Base-by-base conservation (phyloP, 2,888 invertebrate genomes). In the Podabrus alpinus region DNA sequence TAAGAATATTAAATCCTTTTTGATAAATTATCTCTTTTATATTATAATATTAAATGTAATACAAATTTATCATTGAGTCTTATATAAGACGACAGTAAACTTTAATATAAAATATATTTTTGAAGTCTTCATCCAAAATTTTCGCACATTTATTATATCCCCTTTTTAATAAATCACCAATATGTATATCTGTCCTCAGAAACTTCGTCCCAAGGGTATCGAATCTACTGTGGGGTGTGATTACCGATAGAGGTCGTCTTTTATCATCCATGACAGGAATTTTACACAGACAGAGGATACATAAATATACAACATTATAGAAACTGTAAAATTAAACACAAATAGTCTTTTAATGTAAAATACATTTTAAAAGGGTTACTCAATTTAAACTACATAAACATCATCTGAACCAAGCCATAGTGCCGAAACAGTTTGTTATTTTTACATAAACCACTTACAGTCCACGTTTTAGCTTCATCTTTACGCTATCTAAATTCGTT, bases 401-500 rank as follows among this genome's bases (percentile, higher is more conserved):
- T 21, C n/a, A 64, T 25, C 60, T 60, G 71, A 71, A 62, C 72
- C 62, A 15, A 61, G 16, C 10, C 17, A 9, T 24, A 59, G 68
- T 61, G 25, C 67, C 29, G 68, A 72, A 67, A 60, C 68, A 72
- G 72, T 68, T 72, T 72, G 19, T 29, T 45, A 66, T 71, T 68
- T 68, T 68, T 72, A 68, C 29, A 66, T 59, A 67, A 68, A 62
- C 72, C 72, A 59, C 62, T 72, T 69, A 75, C 72, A 69, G 66
- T 69, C 66, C 60, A 69, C 66, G 69, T 66, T 74, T 68, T 72
- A 75, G 72, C 64, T 66, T 66, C 75, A 72, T 75, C 75, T 72
- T 75, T 25, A 69, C 75, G 71, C 75, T 75, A 75, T 75, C 75
- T 75, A 75, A 75, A 75, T 73, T 75, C 70, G 72, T 73, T 75